phyloP scores from a whole-genome alignment of 2,888 invertebrate genomes.

The Alcis repandata region DNA sequence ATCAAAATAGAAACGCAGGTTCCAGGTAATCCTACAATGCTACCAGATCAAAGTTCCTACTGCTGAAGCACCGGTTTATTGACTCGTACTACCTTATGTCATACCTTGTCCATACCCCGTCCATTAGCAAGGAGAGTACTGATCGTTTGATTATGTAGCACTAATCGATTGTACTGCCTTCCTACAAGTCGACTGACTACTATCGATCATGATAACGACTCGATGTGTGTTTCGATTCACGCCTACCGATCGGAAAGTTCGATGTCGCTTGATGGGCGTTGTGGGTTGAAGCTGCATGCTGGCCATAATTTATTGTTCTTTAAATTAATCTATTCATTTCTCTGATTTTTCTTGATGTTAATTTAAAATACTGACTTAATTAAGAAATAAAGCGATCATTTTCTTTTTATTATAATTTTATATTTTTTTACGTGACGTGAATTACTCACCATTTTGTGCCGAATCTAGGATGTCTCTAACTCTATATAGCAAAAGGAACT shows the following conservation, averaged over 20 bases:
- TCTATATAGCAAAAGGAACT: conserved; percentile 9
- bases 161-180: conserved; percentile 29
- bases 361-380: background rate
- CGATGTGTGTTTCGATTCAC: conserved; percentile 41
- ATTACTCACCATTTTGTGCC: background rate
- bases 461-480: conserved; percentile 16
- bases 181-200: conserved; percentile 26
- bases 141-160: conserved; percentile 28
- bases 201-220: conserved; percentile 45
- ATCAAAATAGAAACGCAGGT: no score
- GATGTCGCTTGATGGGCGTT: conserved; percentile 37
- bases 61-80: background rate
- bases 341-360: background rate
- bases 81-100: background rate
- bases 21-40: no score
- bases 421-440: no score
- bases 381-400: background rate
- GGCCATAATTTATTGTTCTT: background rate
- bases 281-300: conserved; percentile 11
- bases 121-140: conserved; percentile 16
- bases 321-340: background rate
- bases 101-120: no score
- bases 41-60: no score
- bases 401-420: background rate
- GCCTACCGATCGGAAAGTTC: conserved; percentile 43